Conservation (phyloP, 2,888 invertebrate genomes). For the Harpagoxenus sublaevis region DNA sequence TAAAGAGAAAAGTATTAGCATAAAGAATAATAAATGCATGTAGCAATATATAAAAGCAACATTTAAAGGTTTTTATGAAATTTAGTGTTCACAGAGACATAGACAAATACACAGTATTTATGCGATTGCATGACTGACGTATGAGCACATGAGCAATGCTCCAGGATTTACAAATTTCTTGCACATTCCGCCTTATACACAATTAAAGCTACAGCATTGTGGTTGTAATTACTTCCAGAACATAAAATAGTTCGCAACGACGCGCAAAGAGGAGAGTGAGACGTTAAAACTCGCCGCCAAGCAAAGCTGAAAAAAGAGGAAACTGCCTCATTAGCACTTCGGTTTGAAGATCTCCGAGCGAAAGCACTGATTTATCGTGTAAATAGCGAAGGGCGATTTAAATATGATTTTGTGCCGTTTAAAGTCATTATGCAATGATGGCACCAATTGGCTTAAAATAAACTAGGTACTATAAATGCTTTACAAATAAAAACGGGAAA, state of each 20-base stretch:
- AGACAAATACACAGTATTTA: background rate
- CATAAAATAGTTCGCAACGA: slow-evolving; percentile 53
- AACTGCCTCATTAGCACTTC: slow-evolving; percentile 54
- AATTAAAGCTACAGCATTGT: slow-evolving; percentile 39
- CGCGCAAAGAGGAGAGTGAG: background rate
- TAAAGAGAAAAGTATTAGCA: background rate
- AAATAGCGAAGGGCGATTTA: slow-evolving; percentile 27
- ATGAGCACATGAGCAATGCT: background rate
- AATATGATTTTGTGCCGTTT: slow-evolving; percentile 41
- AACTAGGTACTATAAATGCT: background rate
- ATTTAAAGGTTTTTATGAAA: background rate
- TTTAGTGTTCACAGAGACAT: background rate
- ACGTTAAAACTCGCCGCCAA: slow-evolving; percentile 55
- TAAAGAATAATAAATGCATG: background rate
- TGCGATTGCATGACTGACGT: background rate
- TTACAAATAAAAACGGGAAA: background rate
- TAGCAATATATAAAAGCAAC: background rate
- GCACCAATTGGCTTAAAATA: background rate
- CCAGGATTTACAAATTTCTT: slow-evolving; percentile 27
- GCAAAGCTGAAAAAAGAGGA: slow-evolving; percentile 32
- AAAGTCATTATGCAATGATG: slow-evolving; percentile 17
- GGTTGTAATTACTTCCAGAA: slow-evolving; percentile 64
- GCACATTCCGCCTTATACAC: slow-evolving; percentile 34
- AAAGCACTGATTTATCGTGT: slow-evolving; percentile 43
- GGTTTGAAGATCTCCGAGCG: slow-evolving; percentile 37